Evolutionary conservation across 2,888 invertebrate genomes (phyloP).

Genomic region (Cantharis nigra): DNA sequence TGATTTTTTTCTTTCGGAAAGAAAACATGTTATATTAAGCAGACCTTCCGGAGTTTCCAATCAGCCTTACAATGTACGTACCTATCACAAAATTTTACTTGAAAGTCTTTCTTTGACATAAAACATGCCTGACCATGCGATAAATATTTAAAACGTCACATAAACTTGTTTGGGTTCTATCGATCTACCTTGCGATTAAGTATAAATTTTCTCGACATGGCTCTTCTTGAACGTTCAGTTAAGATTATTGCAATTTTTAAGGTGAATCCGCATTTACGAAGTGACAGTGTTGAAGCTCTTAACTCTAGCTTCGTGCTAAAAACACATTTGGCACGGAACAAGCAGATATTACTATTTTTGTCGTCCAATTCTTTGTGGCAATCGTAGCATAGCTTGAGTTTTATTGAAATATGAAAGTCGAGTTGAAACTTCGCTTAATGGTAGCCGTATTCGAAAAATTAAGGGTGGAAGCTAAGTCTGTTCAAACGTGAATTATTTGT

Average conservation of each 20-base stretch:
- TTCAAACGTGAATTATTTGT: not conserved
- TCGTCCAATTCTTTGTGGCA: not conserved
- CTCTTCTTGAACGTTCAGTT: not conserved
- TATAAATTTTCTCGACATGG: not conserved
- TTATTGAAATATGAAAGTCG: too few species aligned
- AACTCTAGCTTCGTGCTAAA: not conserved
- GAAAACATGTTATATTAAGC: too few species aligned
- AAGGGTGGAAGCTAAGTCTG: not conserved
- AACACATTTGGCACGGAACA: not conserved
- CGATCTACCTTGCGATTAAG: not conserved
- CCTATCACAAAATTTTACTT: not conserved
- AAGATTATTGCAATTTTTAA: not conserved
- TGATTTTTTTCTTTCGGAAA: not conserved
- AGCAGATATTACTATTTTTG: not conserved
- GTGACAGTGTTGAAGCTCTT: not conserved
- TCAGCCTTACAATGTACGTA: not conserved
- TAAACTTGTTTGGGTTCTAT: not conserved
- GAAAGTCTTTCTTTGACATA: not conserved
- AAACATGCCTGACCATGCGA: not conserved
- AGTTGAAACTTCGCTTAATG: too few species aligned
- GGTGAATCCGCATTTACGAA: not conserved
- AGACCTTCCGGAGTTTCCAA: not conserved
- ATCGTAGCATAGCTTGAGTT: not conserved
- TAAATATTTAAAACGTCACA: not conserved
- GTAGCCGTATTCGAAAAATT: too few species aligned